Conservation (phyloP, 2,113 vertebrate genomes). For the Loxodonta africana region DNA sequence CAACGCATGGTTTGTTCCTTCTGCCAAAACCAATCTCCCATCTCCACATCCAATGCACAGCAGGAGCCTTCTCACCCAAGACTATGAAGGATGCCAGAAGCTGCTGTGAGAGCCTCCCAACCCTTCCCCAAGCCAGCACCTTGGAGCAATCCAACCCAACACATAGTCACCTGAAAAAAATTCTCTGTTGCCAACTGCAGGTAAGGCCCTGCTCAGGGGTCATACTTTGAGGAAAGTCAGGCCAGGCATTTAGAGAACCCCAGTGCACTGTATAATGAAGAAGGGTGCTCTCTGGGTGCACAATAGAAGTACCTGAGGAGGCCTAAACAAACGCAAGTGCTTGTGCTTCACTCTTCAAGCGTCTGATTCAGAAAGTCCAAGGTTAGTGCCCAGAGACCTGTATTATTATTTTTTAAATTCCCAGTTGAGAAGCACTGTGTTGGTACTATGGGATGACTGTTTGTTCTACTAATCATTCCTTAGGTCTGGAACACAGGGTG, state of each 20-base stretch:
- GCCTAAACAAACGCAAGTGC: background rate
- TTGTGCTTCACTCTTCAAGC: background rate
- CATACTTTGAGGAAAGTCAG: background rate
- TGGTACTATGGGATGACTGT: background rate
- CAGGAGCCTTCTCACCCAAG: background rate
- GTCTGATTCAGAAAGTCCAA: background rate
- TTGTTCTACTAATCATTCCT: background rate
- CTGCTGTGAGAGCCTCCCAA: background rate
- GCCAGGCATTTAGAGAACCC: background rate
- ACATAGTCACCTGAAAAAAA: background rate
- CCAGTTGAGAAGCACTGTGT: background rate
- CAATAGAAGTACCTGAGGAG: background rate
- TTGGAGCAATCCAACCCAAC: background rate
- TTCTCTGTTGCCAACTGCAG: background rate
- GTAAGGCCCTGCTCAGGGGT: background rate
- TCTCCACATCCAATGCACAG: background rate
- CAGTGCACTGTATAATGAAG: accelerated
- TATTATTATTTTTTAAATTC: background rate
- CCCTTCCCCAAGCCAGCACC: background rate
- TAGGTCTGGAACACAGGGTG: background rate
- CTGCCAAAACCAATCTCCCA: background rate
- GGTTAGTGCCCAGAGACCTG: background rate
- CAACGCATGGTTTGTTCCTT: background rate
- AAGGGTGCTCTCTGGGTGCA: background rate
- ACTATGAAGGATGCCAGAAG: background rate